Evolutionary conservation across 2,888 invertebrate genomes (phyloP), one percentile per base, ranked within the genome.

Genomic region (Gastrophysa polygoni): DNA sequence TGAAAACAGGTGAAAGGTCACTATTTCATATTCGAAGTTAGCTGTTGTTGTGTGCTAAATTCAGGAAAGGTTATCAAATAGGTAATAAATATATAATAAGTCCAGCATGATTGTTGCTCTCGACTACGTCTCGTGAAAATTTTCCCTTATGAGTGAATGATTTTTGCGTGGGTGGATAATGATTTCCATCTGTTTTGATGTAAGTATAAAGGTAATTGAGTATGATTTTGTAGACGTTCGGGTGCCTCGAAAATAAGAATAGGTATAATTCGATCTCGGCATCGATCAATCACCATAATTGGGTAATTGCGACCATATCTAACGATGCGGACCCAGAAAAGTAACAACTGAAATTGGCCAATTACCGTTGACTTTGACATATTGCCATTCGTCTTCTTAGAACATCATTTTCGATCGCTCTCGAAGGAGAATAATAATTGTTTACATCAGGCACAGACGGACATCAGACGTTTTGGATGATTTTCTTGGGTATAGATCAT

Each of bases 251-350:
- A 54, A 28, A n/a, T n/a, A n/a, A 54, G 54, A 54, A 54, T 54
- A 43, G 54, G 54, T 54, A 54, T 54, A 54, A 54, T 54, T 43
- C 18, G 43, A 38, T 24, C 43, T 43, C 34, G 24, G 43, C 24
- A 54, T 63, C 63, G 55, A 63, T 63, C 63, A 63, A 63, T 63
- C 63, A 63, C 50, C 32, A 51, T 63, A 63, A 63, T 63, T 63
- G 63, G 63, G 63, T 63, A 63, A 63, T 63, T 63, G 60, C 60
- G 55, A 43, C 63, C 55, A 56, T 59, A 59, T 55, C 59, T 44
- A 54, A 55, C 55, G 51, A 59, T 46, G 43, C 38, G 56, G 29
- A 34, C 58, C 50, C 59, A 58, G 50, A 63, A 55, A 59, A 59
- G 58, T 59, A 63, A 58, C 55, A 63, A 59, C 55, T 58, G 17